A percentile compares a stretch with the other conserved stretches of the same genome.
phyloP scores from a whole-genome alignment of 2,797 vertebrate genomes.

The Gallinago nigripennis region DNA sequence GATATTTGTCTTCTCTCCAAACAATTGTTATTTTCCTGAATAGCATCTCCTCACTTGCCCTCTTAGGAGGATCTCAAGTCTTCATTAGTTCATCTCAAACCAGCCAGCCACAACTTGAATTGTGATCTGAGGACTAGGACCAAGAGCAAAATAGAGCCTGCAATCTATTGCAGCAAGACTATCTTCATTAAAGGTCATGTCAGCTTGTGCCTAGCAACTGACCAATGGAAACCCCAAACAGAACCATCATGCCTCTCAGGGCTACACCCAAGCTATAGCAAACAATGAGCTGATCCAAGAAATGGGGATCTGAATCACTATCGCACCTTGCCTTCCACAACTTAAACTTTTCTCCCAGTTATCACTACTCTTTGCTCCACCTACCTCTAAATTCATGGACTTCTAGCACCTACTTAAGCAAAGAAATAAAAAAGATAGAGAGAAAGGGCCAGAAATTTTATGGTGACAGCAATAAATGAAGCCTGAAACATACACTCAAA shows the following conservation, averaged over 20 bases:
- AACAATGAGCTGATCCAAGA: not conserved
- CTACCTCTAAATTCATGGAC: not conserved
- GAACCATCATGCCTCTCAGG: not conserved
- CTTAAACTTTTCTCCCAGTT: not conserved
- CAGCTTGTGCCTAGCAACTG: not conserved
- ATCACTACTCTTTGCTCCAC: not conserved
- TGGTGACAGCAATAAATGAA: not conserved
- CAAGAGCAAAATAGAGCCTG: not conserved
- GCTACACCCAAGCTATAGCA: not conserved
- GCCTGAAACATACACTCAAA: not conserved
- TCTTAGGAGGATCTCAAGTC: not conserved
- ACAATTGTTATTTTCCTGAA: not conserved
- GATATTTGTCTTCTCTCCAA: not conserved
- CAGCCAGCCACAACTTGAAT: not conserved
- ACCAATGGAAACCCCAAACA: not conserved
- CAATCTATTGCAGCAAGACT: not conserved
- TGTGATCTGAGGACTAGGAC: not conserved
- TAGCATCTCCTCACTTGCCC: not conserved
- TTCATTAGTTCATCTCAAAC: not conserved
- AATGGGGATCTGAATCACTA: not conserved
- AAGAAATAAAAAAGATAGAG: not conserved
- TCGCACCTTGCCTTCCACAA: fast-evolving
- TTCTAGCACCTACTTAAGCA: not conserved
- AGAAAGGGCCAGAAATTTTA: not conserved
- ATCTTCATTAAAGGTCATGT: not conserved